A percentile compares a stretch with the other conserved stretches of the same genome.
phyloP scores from a whole-genome alignment of 2,888 invertebrate genomes.

The Tipula helvola region DNA sequence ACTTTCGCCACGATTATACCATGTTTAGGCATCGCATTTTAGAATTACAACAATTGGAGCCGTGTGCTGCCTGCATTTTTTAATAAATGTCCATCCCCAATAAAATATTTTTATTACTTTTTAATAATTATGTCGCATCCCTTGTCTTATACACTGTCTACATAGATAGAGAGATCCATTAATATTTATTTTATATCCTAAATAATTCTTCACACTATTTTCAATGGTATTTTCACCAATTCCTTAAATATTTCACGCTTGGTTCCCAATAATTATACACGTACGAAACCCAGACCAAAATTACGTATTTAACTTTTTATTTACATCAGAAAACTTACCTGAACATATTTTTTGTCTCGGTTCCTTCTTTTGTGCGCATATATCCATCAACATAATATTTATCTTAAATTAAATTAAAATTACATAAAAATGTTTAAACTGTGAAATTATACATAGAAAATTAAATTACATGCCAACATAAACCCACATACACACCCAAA shows the following conservation, averaged over 20 bases:
- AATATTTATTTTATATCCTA: neutral
- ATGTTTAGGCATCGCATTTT: too few species aligned
- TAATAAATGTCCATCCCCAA: too few species aligned
- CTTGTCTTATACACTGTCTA: neutral
- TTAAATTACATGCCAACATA: neutral
- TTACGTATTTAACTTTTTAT: neutral
- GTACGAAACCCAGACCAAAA: neutral
- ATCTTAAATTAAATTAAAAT: neutral
- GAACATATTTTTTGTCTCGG: neutral
- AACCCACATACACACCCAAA: neutral
- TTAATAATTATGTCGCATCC: too few species aligned
- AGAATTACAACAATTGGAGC: too few species aligned
- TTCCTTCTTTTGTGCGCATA: neutral
- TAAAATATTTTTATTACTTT: too few species aligned
- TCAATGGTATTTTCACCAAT: neutral
- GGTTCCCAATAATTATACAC: neutral
- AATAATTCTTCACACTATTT: neutral
- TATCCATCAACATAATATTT: neutral
- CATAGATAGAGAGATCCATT: neutral
- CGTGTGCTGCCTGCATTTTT: too few species aligned
- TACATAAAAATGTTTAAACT: neutral
- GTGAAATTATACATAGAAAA: neutral
- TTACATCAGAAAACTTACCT: neutral
- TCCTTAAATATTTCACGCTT: neutral
- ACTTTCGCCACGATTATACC: too few species aligned